Percentiles rank a stretch among this genome's conserved stretches.
Evolutionary conservation across 2,888 invertebrate species (phyloP).

Genomic region (Apantesis nais): DNA sequence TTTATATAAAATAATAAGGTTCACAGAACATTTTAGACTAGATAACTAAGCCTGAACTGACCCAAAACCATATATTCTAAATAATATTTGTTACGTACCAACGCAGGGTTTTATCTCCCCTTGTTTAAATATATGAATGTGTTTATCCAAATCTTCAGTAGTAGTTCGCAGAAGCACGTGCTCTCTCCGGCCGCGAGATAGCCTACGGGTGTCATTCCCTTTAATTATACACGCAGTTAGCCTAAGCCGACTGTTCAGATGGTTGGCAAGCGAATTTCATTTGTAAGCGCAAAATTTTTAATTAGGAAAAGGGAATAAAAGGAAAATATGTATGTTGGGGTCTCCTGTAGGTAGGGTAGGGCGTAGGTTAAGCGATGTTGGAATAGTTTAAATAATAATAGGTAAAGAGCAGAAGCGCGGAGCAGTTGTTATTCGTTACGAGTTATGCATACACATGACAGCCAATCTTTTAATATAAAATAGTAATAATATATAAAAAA

Average conservation of each 20-base stretch:
- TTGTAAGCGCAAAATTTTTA: slow-evolving; percentile 12
- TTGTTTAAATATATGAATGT: slow-evolving; percentile 37
- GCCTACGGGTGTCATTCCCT: slow-evolving; percentile 42
- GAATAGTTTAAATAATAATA: background rate
- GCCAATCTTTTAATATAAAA: background rate
- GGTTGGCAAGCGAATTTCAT: slow-evolving; percentile 37
- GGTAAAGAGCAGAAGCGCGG: too few relatives aligned
- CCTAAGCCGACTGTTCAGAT: slow-evolving; percentile 32
- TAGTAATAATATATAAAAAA: background rate
- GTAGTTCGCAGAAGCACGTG: background rate
- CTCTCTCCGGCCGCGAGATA: slow-evolving; percentile 5
- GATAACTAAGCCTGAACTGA: too few relatives aligned
- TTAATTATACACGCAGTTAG: slow-evolving; percentile 43
- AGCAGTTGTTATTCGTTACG: background rate
- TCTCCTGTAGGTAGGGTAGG: background rate
- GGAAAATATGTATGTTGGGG: background rate
- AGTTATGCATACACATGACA: background rate
- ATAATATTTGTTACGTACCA: slow-evolving; percentile 23
- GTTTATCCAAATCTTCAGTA: slow-evolving; percentile 35
- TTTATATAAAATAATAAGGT: too few relatives aligned
- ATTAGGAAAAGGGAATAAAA: slow-evolving; percentile 20
- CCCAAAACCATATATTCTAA: background rate
- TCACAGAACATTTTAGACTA: too few relatives aligned
- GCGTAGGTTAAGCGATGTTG: background rate
- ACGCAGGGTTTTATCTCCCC: slow-evolving; percentile 28